Base-by-base conservation (phyloP, 23 tunicate species). In the Ascidia mentula region DNA sequence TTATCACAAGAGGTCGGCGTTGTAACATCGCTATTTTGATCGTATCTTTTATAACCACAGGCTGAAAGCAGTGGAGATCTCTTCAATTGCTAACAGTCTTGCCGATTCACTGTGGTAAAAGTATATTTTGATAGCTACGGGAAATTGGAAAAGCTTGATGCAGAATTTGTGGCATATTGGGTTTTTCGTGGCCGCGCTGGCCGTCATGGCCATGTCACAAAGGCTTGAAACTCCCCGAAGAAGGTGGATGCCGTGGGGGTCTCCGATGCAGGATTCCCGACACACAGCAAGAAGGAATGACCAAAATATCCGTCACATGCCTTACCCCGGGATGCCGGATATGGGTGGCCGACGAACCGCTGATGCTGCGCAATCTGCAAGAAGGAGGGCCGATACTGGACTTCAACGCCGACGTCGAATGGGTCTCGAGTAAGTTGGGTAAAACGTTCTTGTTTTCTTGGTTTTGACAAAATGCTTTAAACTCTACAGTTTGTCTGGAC, bases 401-500 rank as follows among this genome's bases (percentile, higher is more conserved):
- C 65, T 53, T 6, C 28, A 53, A 53, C 65, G 78, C 13, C 38
- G 46, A 26, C 78, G 78, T 6, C 45, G 78, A 32, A 74, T 74
- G 78, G 78, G 78, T 4, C 20, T 37, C 38, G 78, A 35, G 78
- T 74, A 74, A 74, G 78, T 74, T 28, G 2, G 20, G 32, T 69
- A 12, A 31, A n/a, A 9, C 20, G 33, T 26, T 69, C 34, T 26
- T 3, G 30, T 71, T 6, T 34, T 12, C 1, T 3, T 34, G 6
- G 46, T 6, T 34, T 34, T 3, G 9, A 36, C 38, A 74, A 7
- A 36, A 36, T 34, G 20, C 6, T 3, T 36, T 3, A 5, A 6
- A 36, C 38, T 13, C 38, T 1, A 53, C 65, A 95, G 98, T 18
- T 39, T 95, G 60, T 28, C 82, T 1, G 99, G 99, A 18, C 92